phyloP scores from a whole-genome alignment of 2,113 vertebrate species.

The Lota lota region DNA sequence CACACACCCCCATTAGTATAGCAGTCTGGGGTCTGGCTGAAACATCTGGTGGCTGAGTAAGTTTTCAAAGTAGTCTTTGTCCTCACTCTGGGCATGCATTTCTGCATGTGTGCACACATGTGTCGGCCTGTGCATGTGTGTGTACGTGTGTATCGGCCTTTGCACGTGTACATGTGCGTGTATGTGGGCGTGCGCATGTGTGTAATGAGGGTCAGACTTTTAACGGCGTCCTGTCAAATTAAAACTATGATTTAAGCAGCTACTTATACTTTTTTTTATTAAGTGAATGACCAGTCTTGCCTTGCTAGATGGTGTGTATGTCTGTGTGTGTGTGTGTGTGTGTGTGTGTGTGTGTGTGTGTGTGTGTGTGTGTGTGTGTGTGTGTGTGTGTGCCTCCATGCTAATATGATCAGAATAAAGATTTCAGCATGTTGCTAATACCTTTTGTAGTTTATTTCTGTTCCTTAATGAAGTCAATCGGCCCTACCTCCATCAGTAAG shows the following conservation, averaged over 20 bases:
- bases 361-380: neutral
- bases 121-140: slow-evolving; percentile 36
- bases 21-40: slow-evolving; percentile 64
- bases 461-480: no score
- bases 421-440: no score
- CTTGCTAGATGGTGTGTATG: slow-evolving; percentile 14
- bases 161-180: slow-evolving; percentile 22
- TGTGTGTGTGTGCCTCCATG: neutral
- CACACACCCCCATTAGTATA: slow-evolving; percentile 54
- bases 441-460: no score
- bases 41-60: slow-evolving; percentile 70
- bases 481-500: no score
- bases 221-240: slow-evolving; percentile 65
- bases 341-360: slow-evolving; percentile 8
- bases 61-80: slow-evolving; percentile 72
- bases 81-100: slow-evolving; percentile 29
- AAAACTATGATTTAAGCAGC: slow-evolving; percentile 60
- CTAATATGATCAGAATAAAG: no score
- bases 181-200: slow-evolving; percentile 30
- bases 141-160: neutral
- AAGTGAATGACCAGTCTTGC: slow-evolving; percentile 28
- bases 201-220: slow-evolving; percentile 60
- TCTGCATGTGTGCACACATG: slow-evolving; percentile 27
- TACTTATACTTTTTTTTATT: slow-evolving; percentile 33
- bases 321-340: slow-evolving; percentile 22